A percentile compares a stretch with the other conserved stretches of the same genome.
Evolutionary conservation across 2,797 vertebrate genomes (phyloP).

Genomic region (Gephyroberyx darwinii): DNA sequence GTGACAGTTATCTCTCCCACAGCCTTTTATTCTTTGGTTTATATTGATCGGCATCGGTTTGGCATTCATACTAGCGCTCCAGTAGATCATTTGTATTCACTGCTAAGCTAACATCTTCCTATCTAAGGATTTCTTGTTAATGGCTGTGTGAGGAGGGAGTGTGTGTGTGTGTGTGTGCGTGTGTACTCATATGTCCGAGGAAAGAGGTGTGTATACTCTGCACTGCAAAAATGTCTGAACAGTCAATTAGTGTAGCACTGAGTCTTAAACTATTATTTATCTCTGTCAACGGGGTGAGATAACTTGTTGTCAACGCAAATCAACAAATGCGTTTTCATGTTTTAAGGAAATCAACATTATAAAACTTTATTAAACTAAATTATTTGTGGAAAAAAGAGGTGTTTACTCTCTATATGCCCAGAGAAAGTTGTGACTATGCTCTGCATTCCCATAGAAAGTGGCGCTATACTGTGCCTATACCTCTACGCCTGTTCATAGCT

Average conservation of each 20-base stretch:
- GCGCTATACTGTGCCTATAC: not conserved
- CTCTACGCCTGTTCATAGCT: slow-evolving; percentile 8
- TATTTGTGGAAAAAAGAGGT: too few relatives aligned
- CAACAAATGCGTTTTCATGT: too few relatives aligned
- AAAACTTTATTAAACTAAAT: too few relatives aligned
- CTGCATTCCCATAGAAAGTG: not conserved
- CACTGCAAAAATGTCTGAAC: not conserved
- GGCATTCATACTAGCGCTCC: slow-evolving; percentile 43
- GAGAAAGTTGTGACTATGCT: not conserved
- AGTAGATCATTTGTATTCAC: slow-evolving; percentile 46
- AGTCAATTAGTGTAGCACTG: not conserved
- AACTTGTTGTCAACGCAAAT: too few relatives aligned
- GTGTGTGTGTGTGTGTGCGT: slow-evolving; percentile 9
- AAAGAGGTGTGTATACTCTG: slow-evolving; percentile 7
- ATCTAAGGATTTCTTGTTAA: slow-evolving; percentile 34
- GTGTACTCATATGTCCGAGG: not conserved
- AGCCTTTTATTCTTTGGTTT: slow-evolving; percentile 10
- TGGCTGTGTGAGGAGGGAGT: not conserved
- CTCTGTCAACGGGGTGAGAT: not conserved
- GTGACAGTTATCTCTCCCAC: not conserved
- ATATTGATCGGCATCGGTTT: slow-evolving; percentile 52
- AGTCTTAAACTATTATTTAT: too few relatives aligned
- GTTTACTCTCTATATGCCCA: too few relatives aligned
- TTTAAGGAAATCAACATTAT: too few relatives aligned
- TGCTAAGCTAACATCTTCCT: slow-evolving; percentile 35